These are phyloP conservation scores for Zoanthus solanderi DNA, from an alignment of 92 coral and sea anemone species.

Conservation along the genomic window DNA sequence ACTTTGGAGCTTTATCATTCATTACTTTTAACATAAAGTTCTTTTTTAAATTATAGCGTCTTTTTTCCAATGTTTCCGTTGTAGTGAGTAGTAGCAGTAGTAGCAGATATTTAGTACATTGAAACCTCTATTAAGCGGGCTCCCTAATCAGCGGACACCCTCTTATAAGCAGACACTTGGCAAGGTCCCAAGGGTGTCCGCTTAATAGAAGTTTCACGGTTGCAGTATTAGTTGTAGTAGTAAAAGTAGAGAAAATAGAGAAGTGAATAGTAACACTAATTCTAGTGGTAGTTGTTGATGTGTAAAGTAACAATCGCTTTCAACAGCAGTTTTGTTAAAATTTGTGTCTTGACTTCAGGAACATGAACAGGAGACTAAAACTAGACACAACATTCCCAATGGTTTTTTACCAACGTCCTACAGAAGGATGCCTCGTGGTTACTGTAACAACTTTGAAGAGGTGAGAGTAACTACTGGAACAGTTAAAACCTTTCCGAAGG, in stretches of 20 bases:
- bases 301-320: neutral
- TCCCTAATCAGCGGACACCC: too few relatives aligned
- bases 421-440: slow-evolving; percentile 26
- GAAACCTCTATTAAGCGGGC: too few relatives aligned
- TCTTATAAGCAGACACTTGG: too few relatives aligned
- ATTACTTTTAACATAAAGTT: too few relatives aligned
- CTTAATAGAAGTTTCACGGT: too few relatives aligned
- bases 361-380: neutral
- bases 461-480: neutral
- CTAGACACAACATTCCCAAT: neutral
- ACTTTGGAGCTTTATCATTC: too few relatives aligned
- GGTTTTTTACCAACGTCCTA: slow-evolving; percentile 20
- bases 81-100: too few relatives aligned
- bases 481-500: neutral
- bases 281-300: neutral
- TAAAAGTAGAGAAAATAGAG: neutral
- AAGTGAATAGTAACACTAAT: neutral
- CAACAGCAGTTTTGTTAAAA: neutral
- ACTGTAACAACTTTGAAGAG: slow-evolving; percentile 21
- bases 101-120: too few relatives aligned
- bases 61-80: too few relatives aligned
- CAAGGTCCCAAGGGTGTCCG: too few relatives aligned
- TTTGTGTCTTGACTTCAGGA: slow-evolving; percentile 1
- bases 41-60: too few relatives aligned
- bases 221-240: too few relatives aligned